A percentile compares a stretch with the other conserved stretches of the same genome.
Conservation (phyloP, 2,797 vertebrate genomes). For the Morelia viridis region DNA sequence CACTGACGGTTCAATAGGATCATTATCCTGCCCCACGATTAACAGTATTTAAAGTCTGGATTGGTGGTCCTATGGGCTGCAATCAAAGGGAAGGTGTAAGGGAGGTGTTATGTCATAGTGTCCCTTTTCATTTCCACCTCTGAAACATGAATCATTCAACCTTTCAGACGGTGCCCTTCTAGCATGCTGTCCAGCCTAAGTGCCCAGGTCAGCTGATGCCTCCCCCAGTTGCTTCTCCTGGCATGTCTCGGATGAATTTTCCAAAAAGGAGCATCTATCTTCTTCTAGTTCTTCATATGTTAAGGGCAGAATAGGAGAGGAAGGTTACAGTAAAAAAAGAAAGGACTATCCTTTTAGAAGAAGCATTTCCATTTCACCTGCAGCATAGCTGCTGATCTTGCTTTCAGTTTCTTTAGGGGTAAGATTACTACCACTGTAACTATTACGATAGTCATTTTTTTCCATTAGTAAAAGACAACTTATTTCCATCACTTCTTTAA, state of each 20-base stretch:
- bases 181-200: not conserved
- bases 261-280: not conserved
- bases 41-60: not conserved
- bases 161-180: not conserved
- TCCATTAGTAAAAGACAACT: not conserved
- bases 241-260: not conserved
- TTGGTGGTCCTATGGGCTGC: not conserved
- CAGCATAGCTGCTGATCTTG: not conserved
- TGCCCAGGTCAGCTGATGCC: not conserved
- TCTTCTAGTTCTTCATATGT: not conserved
- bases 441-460: not conserved
- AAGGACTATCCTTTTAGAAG: too few species aligned
- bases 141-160: not conserved
- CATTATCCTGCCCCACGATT: not conserved
- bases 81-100: not conserved
- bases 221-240: not conserved
- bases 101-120: not conserved
- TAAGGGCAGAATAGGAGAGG: not conserved
- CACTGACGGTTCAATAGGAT: not conserved
- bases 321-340: not conserved
- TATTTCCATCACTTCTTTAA: not conserved
- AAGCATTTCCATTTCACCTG: not conserved
- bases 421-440: not conserved
- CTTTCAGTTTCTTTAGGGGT: not conserved
- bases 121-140: not conserved